Base-by-base conservation (phyloP, 2,113 vertebrate species). In the Calidris pygmaea region DNA sequence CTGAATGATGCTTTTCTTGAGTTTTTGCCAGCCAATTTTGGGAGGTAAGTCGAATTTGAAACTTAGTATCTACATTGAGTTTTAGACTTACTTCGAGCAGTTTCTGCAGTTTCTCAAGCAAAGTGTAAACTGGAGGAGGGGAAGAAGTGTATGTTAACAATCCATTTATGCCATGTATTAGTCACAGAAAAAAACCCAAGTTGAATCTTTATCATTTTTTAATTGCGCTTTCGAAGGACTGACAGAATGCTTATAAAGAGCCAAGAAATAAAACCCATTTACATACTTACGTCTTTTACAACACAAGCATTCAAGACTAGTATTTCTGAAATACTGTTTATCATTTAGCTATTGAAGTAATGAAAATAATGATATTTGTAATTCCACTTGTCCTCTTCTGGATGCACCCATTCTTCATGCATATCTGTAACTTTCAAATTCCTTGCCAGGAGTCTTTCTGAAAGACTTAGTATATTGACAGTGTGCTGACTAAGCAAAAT, bases 1-100 rank as follows among this genome's bases (percentile, higher is more conserved):
- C 98, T 99, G 98, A 99, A 99, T 74, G 99, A 99, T 97, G 99
- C 99, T 97, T 99, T 99, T 97, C 98, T 99, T 94, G 99, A 99
- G 97, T 99, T 99, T 93, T 97, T 99, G 89, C 99, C 99, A 87
- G 99, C 99, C 92, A 99, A 99, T 96, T 99, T 99, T 95, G 99
- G 99, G 97, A 99, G 99, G 99, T 99, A 97, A 97, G 98, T 97
- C 81, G 63, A n/a, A 62, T 59, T 78, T 88, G 73, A 83, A 82
- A 93, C 11, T n/a, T 65, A 32, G 3, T 41, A 27, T 37, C 30
- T 82, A 23, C 2, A 2, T 78, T 80, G 68, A 35, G 7, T 85
- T 95, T 62, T 45, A 68, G 24, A 32, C 78, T 53, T 70, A 53
- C 43, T 24, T 43, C 70, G 45, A 76, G 26, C 16, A 34, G 13